A percentile compares a stretch with the other conserved stretches of the same genome.
These are phyloP conservation scores for Tyto alba DNA, from an alignment of 2,113 vertebrate genomes.

Conservation along the genomic window DNA sequence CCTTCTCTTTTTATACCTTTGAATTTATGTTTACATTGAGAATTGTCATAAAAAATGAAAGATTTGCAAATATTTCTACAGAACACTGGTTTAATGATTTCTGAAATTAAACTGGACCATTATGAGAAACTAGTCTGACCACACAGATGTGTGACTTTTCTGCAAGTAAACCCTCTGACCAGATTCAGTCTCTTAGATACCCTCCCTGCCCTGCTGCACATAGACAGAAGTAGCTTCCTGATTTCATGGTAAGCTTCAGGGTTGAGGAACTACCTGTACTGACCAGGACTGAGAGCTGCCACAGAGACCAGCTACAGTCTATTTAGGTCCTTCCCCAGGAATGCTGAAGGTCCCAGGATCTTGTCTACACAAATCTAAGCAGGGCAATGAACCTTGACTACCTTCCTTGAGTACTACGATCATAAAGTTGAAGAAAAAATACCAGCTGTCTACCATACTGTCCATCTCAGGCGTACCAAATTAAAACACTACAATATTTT, in stretches of 20 bases:
- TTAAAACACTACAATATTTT: background rate
- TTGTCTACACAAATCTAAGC: background rate
- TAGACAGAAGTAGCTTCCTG: background rate
- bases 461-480: background rate
- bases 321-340: background rate
- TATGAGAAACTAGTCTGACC: background rate
- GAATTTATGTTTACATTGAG: background rate
- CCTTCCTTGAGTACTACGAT: background rate
- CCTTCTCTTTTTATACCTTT: background rate
- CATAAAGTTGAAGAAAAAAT: background rate
- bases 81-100: background rate
- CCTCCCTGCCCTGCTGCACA: accelerated
- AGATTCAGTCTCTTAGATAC: background rate
- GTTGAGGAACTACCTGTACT: background rate
- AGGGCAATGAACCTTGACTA: background rate
- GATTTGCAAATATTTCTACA: background rate
- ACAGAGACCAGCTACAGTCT: background rate
- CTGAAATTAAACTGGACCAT: background rate
- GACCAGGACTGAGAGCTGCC: background rate
- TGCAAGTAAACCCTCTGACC: background rate
- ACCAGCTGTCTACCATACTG: background rate
- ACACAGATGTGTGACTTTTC: background rate
- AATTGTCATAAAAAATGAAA: background rate
- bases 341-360: background rate
- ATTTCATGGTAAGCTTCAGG: background rate